Base-by-base conservation (phyloP, 2,113 vertebrate species). In the Xyrauchen texanus region DNA sequence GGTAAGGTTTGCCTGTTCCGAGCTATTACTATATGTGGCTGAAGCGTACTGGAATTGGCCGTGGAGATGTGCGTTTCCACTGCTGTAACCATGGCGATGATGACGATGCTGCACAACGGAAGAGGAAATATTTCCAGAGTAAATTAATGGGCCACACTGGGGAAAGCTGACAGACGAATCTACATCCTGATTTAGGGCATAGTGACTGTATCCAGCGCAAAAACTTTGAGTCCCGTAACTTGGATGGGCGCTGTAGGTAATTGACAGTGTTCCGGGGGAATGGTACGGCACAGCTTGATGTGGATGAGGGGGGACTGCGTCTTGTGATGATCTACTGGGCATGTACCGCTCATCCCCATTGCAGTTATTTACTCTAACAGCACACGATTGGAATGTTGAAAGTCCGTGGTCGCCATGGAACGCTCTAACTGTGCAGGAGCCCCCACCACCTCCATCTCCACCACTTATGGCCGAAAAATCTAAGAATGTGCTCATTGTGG, bases 401-500 rank as follows among this genome's bases (percentile, higher is more conserved):
- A 97, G 95, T 90, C 96, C 96, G 90, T 96, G 97, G 62, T 98
- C 97, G 6, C 96, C 91, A 90, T 97, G 92, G 84, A 94, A 96
- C 85, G 94, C 90, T 89, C 95, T 89, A 78, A 95, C 93, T 15
- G 96, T 93, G 85, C 95, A 94, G 47, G 96, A 95, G 78, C 93
- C 95, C 47, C 94, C 91, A 78, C 95, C 94, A 47, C 93, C 91
- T 76, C 95, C 93, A 63, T 85, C 84, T 13, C 84, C 93, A 75
- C 95, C 95, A 84, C 91, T 93, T 92, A 94, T 92, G 85, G 95
- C 91, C 52, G 97, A 94, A 86, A 96, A 98, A 87, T 98, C 97
- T 91, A 99, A 88, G 91, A 98, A 98, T 89, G 95, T 96, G 92
- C 94, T 98, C 97, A 99, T 98, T 89, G 91, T 97, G 88, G 91